Evolutionary conservation across 2,113 vertebrate genomes (phyloP).

Genomic region (Lipotes vexillifer): DNA sequence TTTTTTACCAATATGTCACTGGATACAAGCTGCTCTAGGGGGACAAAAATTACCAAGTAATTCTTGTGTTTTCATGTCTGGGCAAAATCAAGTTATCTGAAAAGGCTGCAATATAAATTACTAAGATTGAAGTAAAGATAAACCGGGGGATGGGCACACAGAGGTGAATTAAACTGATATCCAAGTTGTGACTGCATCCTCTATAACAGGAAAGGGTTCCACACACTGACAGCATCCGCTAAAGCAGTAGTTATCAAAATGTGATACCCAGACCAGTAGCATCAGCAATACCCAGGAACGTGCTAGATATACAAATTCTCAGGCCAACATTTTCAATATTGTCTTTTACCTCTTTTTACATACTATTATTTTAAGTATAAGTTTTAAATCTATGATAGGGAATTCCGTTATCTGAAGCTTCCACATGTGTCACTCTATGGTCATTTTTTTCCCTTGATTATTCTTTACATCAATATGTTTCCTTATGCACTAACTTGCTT

Average conservation of each 20-base stretch:
- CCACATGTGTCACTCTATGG: not conserved
- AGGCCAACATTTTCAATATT: not conserved
- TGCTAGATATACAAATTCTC: not conserved
- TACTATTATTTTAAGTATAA: not conserved
- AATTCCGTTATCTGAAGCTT: not conserved
- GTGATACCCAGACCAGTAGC: not conserved
- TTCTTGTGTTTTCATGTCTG: not conserved
- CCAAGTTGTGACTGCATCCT: not conserved
- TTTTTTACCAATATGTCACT: not conserved
- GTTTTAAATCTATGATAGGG: not conserved
- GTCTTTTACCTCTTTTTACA: not conserved
- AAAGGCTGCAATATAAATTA: not conserved
- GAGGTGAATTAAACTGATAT: not conserved
- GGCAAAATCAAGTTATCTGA: not conserved
- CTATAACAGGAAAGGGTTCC: not conserved
- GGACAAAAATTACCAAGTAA: not conserved
- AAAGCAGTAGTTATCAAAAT: not conserved
- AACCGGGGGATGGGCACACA: not conserved
- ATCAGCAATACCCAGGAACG: not conserved
- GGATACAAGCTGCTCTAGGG: not conserved
- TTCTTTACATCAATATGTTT: not conserved
- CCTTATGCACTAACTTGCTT: not conserved
- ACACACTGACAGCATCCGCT: not conserved
- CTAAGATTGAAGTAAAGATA: not conserved
- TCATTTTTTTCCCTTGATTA: not conserved